Base-by-base conservation (phyloP, 2,797 vertebrate species). In the Phataginus tricuspis region DNA sequence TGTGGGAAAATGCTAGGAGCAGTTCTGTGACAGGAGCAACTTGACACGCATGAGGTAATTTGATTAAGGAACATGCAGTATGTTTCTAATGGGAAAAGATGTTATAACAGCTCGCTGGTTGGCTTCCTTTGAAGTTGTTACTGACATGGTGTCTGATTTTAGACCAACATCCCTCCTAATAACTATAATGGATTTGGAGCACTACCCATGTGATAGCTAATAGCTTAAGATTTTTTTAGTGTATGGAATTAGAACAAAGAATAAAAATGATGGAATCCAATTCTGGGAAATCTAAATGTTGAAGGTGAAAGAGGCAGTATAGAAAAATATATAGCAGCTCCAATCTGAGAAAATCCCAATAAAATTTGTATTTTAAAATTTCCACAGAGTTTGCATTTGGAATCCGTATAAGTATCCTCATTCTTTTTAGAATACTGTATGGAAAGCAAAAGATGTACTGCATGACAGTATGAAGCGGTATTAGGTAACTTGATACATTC, bases 21-120 rank as follows among this genome's bases (percentile, higher is more conserved):
- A 21, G 63, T 95, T 97, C 92, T 84, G 64, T 49, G 12, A 86
- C 94, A 85, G 31, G 57, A 96, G 63, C 61, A 82, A 63, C 49
- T 87, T 95, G 71, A 66, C 21, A 92, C 85, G 11, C 21, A 25
- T 63, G 77, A 37, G 5, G 34, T 86, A 90, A 96, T 94, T 95
- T 85, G 55, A 82, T 95, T 92, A 96, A 45, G 51, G 37, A 94
- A 69, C 21, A 90, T 61, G 29, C 57, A 63, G 37, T 89, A 64
- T 86, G 82, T 21, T 90, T 96, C 88, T 77, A 87, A 59, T 57
- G 77, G 69, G 55, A 84, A 69, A 89, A 37, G 15, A 77, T 57
- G 13, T 49, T 66, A 42, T 51, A 69, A 59, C 8, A 51, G 39
- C 51, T 66, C 11, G 9, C 1, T 19, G 80, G 16, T 21, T 95